Conservation (phyloP, 2,113 vertebrate species). For the Sander vitreus region DNA sequence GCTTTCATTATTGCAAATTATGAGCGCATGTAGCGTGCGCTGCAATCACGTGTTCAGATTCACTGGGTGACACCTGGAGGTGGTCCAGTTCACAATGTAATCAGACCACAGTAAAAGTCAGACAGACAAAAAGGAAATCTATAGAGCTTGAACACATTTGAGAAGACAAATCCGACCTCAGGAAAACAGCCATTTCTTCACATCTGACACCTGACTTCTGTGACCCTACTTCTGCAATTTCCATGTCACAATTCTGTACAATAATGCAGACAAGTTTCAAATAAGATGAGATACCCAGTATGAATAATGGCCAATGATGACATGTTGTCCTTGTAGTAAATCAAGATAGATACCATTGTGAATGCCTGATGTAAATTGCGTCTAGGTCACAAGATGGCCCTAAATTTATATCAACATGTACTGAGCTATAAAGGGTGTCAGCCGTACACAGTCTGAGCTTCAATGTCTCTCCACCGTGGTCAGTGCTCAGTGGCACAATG, state of each 20-base stretch:
- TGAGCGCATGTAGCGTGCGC: neutral
- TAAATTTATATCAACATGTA: conserved; percentile 38
- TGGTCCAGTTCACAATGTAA: conserved; percentile 19
- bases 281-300: neutral
- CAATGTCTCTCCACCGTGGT: neutral
- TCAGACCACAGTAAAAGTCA: conserved; percentile 23
- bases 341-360: neutral
- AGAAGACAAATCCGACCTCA: neutral
- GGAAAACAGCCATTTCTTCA: neutral
- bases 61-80: neutral
- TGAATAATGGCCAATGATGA: neutral
- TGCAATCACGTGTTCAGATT: neutral
- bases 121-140: conserved; percentile 26
- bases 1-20: neutral
- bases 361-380: conserved; percentile 11
- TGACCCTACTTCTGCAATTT: neutral
- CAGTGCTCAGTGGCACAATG: conserved; percentile 1
- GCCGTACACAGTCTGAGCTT: neutral
- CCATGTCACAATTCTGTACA: neutral
- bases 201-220: conserved; percentile 14
- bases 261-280: neutral
- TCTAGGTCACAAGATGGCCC: conserved; percentile 13
- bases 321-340: conserved; percentile 12
- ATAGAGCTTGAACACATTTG: conserved; percentile 22
- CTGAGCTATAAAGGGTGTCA: conserved; percentile 1